These are phyloP conservation scores for Zhengitettix transpicula DNA, from an alignment of 2,888 invertebrate genomes.

Conservation along the genomic window DNA sequence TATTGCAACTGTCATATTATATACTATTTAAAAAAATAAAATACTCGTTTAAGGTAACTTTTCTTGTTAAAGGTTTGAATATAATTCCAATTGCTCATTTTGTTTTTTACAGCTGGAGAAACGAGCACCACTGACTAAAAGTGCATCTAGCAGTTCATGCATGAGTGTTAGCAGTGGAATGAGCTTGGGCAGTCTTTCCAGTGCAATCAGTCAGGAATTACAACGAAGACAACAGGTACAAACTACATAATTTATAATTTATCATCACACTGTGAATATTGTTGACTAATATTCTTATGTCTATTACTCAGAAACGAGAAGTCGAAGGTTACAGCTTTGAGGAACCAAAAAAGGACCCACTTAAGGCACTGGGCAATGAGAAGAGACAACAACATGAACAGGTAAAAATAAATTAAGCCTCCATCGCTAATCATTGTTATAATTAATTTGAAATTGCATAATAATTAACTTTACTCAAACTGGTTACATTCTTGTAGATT, in stretches of 20 bases:
- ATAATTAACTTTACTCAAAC: no score
- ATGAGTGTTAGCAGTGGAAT: conserved; percentile 21
- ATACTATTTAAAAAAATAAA: no score
- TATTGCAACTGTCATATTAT: no score
- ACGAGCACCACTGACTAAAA: conserved; percentile 21
- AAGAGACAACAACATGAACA: conserved; percentile 54
- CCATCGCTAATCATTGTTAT: no score
- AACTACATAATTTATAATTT: no score
- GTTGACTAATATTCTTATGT: neutral
- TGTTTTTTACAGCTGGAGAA: neutral
- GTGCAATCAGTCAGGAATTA: conserved; percentile 53
- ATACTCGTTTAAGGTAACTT: no score
- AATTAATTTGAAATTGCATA: no score
- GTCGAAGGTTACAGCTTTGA: conserved; percentile 25
- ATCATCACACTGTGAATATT: no score
- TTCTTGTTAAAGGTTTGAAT: no score
- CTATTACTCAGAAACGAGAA: conserved; percentile 8
- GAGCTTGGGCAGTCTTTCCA: conserved; percentile 37
- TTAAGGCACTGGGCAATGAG: conserved; percentile 37
- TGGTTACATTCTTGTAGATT: no score
- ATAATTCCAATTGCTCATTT: no score
- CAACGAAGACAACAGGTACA: conserved; percentile 26
- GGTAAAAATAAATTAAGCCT: conserved; percentile 13
- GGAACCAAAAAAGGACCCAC: conserved; percentile 24
- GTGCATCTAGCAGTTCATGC: conserved; percentile 24